Evolutionary conservation across 2,113 vertebrate genomes (phyloP).

Genomic region (Bucco capensis): DNA sequence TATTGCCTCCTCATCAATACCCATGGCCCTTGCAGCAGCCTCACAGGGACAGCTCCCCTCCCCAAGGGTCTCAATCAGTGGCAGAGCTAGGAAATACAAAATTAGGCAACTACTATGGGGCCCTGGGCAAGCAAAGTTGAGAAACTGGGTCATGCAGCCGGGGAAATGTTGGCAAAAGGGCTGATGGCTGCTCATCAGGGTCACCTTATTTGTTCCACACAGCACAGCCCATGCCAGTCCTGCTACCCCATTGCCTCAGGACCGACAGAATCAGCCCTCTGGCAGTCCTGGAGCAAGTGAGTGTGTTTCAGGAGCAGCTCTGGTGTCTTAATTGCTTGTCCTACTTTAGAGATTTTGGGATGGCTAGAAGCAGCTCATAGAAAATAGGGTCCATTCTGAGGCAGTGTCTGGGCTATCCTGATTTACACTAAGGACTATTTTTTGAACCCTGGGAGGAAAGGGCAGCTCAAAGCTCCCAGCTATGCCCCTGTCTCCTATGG

Average conservation of each 20-base stretch:
- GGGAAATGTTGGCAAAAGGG: neutral
- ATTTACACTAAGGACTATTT: neutral
- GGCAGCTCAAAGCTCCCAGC: neutral
- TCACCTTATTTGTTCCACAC: neutral
- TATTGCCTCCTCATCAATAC: neutral
- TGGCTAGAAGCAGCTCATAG: neutral
- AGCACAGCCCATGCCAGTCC: neutral
- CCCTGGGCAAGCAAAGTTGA: neutral
- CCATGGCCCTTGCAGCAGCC: neutral
- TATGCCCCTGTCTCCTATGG: neutral
- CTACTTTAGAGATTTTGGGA: constrained; percentile 6
- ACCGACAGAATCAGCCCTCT: neutral
- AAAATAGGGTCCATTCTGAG: neutral
- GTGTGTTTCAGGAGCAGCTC: neutral
- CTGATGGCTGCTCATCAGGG: neutral
- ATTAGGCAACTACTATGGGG: neutral
- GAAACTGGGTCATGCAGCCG: neutral
- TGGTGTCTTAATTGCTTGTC: constrained; percentile 15
- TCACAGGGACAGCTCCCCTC: neutral
- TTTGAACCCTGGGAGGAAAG: neutral
- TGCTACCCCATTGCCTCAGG: neutral
- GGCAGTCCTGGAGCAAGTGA: fast-evolving
- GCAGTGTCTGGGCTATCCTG: neutral
- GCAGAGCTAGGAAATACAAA: neutral
- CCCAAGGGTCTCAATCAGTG: neutral